Base-by-base conservation (phyloP, 2,113 vertebrate genomes). In the Vulpes vulpes region DNA sequence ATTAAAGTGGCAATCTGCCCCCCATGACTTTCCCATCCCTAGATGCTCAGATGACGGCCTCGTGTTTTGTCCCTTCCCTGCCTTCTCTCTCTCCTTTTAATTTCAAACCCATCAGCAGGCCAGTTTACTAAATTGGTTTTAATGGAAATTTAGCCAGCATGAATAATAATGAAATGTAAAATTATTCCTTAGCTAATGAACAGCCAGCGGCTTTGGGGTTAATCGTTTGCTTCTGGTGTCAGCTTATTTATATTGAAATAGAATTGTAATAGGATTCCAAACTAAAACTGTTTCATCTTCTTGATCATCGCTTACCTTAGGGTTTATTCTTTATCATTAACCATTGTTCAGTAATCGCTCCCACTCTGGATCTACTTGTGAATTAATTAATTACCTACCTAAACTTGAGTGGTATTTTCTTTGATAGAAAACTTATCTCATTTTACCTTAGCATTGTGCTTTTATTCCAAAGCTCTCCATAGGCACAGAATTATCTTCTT, bases 61-160 rank as follows among this genome's bases (percentile, higher is more conserved):
- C 98, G 6, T 89, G 97, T 96, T 96, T 89, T 96, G 96, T 98
- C 98, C 97, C 97, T 96, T 95, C 57, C 73, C 55, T 95, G 76
- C 79, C 65, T 96, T 74, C 98, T 97, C 98, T 98, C 96, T 98
- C 95, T 98, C 97, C 97, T 98, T 98, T 99, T 99, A 98, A 99
- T 99, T 99, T 98, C 98, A 97, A 98, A 69, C 96, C 98, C 97
- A 98, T 98, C 98, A 98, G 98, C 99, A 97, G 97, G 97, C 97
- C 97, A 97, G 99, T 98, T 99, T 99, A 98, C 98, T 98, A 98
- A 98, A 99, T 99, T 98, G 98, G 98, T 99, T 99, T 99, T 98
- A 98, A 97, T 98, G 98, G 98, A 98, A 99, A 98, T 98, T 98
- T 98, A 98, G 98, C 98, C 98, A 98, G 98, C 98, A 98, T 98